Base-by-base conservation (phyloP, 2,113 vertebrate genomes). In the Pardalotus punctatus region DNA sequence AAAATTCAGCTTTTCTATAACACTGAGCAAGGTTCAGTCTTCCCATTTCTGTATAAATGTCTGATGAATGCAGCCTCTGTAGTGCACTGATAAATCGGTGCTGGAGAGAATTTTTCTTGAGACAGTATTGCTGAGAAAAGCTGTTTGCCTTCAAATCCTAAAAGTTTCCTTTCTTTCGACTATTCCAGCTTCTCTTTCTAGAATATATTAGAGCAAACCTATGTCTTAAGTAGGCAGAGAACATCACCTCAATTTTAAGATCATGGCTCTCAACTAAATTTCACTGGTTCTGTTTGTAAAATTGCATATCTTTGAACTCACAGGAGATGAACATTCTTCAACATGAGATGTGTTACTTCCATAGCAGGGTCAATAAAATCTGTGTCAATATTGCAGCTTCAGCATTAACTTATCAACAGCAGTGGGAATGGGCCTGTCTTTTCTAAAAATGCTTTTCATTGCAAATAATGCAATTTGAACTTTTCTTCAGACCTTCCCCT, bases 61-160 rank as follows among this genome's bases (percentile, higher is more conserved):
- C 79, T 96, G 94, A 94, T 70, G 48, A 92, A 92, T 94, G 88
- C 74, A 86, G 27, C 38, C 60, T 81, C 74, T 43, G 54, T 88
- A 70, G 47, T 81, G 43, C 72, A 51, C 29, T 93, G 88, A 95
- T 90, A 86, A 90, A 95, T 93, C 1, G 12, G 14, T 62, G 27
- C 45, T 81, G 67, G 86, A 70, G 80, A 77, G 42, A 81, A 73
- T 86, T 95, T 88, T 95, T 95, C 92, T 88, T 88, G 79, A 70
- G 64, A 57, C 35, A 54, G 3, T 86, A 73, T 62, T 96, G 94
- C 92, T 96, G 88, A 96, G 92, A 90, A 95, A 94, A 94, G 76
- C 79, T 93, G 56, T 97, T 92, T 92, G 42, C 51, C 47, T 86
- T 93, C 79, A 66, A 45, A 73, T 90, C 27, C 42, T 42, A 5